phyloP scores from a whole-genome alignment of 2,888 invertebrate genomes.

The Apeira syringaria region DNA sequence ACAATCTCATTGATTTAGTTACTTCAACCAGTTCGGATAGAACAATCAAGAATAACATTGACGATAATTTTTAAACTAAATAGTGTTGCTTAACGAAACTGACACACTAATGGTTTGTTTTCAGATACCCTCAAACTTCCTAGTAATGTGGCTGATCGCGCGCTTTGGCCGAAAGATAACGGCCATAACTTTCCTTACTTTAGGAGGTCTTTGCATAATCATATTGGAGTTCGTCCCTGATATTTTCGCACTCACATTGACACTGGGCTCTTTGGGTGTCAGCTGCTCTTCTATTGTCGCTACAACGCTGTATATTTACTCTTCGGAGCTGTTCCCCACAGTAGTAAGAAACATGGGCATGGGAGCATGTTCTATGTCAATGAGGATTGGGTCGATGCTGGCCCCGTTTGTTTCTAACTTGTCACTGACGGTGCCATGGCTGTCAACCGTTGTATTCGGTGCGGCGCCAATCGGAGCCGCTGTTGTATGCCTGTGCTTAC shows the following conservation, averaged over 20 bases:
- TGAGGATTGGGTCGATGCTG: constrained; percentile 92
- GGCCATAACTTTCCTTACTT: constrained; percentile 80
- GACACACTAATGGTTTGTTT: not conserved
- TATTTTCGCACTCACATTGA: constrained; percentile 79
- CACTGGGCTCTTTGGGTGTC: constrained; percentile 89
- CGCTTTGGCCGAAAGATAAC: constrained; percentile 87
- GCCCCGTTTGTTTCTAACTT: constrained; percentile 91
- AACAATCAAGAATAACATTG: no score
- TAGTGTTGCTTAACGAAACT: no score
- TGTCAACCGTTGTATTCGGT: constrained; percentile 90
- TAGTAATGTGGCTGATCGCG: constrained; percentile 83
- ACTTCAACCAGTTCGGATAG: no score
- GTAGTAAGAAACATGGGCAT: constrained; percentile 93
- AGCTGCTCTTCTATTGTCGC: constrained; percentile 91
- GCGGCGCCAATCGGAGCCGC: constrained; percentile 86
- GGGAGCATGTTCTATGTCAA: constrained; percentile 92
- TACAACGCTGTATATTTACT: constrained; percentile 92
- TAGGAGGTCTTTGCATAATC: constrained; percentile 85
- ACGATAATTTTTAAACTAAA: no score
- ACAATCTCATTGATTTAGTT: no score
- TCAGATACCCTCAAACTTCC: constrained; percentile 78
- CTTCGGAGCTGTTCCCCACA: constrained; percentile 94
- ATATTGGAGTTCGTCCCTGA: constrained; percentile 81
- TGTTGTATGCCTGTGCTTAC: constrained; percentile 85
- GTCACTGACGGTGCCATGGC: constrained; percentile 74